Conservation (phyloP, 1,140 invertebrate genomes). For the Hycleus phaleratus region DNA sequence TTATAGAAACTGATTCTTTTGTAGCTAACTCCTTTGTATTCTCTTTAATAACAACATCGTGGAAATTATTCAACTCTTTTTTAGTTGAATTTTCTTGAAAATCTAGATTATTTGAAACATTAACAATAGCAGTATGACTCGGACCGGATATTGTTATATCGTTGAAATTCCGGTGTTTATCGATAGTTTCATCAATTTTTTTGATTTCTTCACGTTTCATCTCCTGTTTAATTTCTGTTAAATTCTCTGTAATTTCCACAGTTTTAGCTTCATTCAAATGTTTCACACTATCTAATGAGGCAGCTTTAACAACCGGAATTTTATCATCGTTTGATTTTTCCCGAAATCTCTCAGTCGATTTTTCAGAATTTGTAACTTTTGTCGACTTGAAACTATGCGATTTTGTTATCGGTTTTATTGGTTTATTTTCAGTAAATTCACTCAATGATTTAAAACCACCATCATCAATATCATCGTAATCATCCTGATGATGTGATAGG, state of each 20-base stretch:
- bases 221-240: background rate
- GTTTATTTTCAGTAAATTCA: conserved; percentile 42
- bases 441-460: conserved; percentile 37
- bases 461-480: conserved; percentile 35
- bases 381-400: conserved; percentile 58
- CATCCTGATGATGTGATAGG: conserved; percentile 24
- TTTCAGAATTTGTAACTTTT: conserved; percentile 14
- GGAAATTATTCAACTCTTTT: conserved; percentile 9
- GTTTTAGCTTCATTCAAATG: conserved; percentile 42
- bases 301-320: conserved; percentile 21
- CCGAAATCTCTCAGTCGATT: background rate
- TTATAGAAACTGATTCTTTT: conserved; percentile 33
- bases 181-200: background rate
- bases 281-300: conserved; percentile 50
- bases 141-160: conserved; percentile 34
- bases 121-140: conserved; percentile 38
- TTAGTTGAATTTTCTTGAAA: conserved; percentile 3
- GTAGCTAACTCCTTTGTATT: conserved; percentile 8
- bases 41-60: background rate
- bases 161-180: background rate
- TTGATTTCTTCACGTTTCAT: background rate
- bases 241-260: background rate
- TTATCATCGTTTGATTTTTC: conserved; percentile 3
- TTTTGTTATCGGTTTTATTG: conserved; percentile 50
- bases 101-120: conserved; percentile 23